phyloP scores from a whole-genome alignment of 92 coral and sea anemone genomes.

The Phenganax stokvisi region DNA sequence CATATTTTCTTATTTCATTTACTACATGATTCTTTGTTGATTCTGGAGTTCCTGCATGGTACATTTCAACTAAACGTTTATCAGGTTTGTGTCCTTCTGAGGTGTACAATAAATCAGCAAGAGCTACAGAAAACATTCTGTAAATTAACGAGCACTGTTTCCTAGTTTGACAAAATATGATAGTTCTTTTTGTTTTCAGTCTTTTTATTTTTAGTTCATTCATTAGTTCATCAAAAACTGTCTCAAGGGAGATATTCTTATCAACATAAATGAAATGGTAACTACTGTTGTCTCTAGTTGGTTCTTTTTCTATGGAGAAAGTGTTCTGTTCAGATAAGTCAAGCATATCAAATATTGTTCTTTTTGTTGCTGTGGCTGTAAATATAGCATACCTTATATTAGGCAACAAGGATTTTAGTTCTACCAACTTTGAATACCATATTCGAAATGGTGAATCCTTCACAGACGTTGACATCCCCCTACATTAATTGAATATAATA shows the following conservation, averaged over 20 bases:
- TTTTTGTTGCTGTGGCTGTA: constrained; percentile 31
- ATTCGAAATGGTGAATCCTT: constrained; percentile 38
- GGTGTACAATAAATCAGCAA: background rate
- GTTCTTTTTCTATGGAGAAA: constrained; percentile 26
- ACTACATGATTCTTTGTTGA: constrained; percentile 20
- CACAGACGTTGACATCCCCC: constrained; percentile 24
- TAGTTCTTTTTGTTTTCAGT: constrained; percentile 15
- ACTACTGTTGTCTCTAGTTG: constrained; percentile 19
- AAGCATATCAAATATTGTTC: constrained; percentile 30
- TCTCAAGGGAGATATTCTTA: constrained; percentile 10
- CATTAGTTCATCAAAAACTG: constrained; percentile 7
- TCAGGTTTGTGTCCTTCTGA: constrained; percentile 8
- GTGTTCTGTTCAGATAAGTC: constrained; percentile 4
- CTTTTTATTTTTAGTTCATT: constrained; percentile 1
- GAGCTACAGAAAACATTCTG: constrained; percentile 16
- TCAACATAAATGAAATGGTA: constrained; percentile 24
- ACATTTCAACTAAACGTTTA: constrained; percentile 22
- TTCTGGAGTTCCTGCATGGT: constrained; percentile 31
- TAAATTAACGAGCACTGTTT: constrained; percentile 14
- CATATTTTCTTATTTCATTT: constrained; percentile 12
- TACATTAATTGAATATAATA: background rate
- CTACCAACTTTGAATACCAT: constrained; percentile 51
- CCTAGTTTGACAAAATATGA: constrained; percentile 21
- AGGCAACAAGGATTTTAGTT: constrained; percentile 43
- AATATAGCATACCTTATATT: constrained; percentile 29